Percentiles rank a stretch among this genome's conserved stretches.
These are phyloP conservation scores for Pyrgus malvae DNA, from an alignment of 2,888 invertebrate species.

Conservation along the genomic window DNA sequence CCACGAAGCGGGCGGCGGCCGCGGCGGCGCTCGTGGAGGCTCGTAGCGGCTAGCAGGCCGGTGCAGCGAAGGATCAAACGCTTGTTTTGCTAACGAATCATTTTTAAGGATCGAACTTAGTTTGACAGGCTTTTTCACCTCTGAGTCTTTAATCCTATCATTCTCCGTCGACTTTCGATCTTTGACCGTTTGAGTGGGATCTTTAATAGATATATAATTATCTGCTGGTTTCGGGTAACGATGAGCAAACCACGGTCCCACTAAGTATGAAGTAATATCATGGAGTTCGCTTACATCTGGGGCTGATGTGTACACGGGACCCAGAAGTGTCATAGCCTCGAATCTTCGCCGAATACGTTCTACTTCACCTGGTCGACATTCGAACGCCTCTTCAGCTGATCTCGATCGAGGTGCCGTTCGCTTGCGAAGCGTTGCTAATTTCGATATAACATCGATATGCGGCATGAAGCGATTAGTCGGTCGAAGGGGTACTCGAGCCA, in stretches of 20 bases:
- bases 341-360: constrained; percentile 87
- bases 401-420: constrained; percentile 72
- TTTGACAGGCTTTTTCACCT: constrained; percentile 65
- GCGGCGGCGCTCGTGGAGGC: constrained; percentile 83
- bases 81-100: constrained; percentile 83
- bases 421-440: constrained; percentile 86
- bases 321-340: constrained; percentile 86
- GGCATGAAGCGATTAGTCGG: constrained; percentile 91
- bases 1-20: constrained; percentile 73
- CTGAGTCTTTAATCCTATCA: constrained; percentile 62
- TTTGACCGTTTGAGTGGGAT: constrained; percentile 52
- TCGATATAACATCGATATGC: constrained; percentile 94
- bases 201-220: constrained; percentile 84
- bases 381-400: constrained; percentile 71
- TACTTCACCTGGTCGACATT: constrained; percentile 85
- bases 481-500: constrained; percentile 83
- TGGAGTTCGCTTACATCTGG: constrained; percentile 89
- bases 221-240: constrained; percentile 87
- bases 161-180: constrained; percentile 63
- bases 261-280: constrained; percentile 89
- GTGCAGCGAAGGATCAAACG: constrained; percentile 88
- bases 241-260: constrained; percentile 91
- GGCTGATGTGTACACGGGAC: constrained; percentile 90
- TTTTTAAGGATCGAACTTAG: constrained; percentile 72
- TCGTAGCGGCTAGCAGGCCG: constrained; percentile 89